These are phyloP conservation scores for Mohoua ochrocephala DNA, from an alignment of 2,113 vertebrate genomes.

Conservation along the genomic window DNA sequence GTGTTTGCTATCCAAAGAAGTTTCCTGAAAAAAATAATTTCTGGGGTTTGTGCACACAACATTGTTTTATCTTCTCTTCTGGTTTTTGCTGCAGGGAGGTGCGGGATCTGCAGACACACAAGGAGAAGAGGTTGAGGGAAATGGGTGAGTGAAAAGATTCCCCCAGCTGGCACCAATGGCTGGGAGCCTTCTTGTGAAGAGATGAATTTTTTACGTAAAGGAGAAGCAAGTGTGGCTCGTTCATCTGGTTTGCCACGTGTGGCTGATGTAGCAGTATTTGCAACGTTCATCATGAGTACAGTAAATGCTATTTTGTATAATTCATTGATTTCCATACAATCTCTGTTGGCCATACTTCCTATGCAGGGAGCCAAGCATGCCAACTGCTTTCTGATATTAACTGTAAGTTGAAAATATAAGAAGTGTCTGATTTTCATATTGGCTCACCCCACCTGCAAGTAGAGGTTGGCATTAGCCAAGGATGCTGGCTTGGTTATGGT, in stretches of 20 bases:
- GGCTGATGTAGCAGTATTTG: not conserved
- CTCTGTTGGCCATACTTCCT: not conserved
- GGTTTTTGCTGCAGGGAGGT: not conserved
- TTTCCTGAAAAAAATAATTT: not conserved
- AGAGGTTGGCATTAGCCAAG: not conserved
- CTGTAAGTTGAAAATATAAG: not conserved
- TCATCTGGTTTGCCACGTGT: not conserved
- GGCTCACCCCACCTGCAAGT: not conserved
- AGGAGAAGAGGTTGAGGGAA: not conserved
- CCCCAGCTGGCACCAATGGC: not conserved
- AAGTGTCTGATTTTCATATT: not conserved
- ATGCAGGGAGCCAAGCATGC: not conserved
- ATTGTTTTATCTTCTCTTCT: not conserved
- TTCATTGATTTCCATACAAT: not conserved
- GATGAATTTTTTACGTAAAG: not conserved
- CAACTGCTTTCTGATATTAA: not conserved
- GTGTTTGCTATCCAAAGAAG: not conserved
- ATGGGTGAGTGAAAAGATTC: not conserved
- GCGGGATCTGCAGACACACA: not conserved
- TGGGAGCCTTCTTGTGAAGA: not conserved
- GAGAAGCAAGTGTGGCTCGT: not conserved
- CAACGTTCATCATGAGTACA: not conserved
- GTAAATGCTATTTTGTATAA: conserved; percentile 25
- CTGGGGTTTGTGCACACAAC: not conserved
- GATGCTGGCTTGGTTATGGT: not conserved